These are phyloP conservation scores for Odobenus rosmarus DNA, from an alignment of 2,113 vertebrate species.

Conservation along the genomic window DNA sequence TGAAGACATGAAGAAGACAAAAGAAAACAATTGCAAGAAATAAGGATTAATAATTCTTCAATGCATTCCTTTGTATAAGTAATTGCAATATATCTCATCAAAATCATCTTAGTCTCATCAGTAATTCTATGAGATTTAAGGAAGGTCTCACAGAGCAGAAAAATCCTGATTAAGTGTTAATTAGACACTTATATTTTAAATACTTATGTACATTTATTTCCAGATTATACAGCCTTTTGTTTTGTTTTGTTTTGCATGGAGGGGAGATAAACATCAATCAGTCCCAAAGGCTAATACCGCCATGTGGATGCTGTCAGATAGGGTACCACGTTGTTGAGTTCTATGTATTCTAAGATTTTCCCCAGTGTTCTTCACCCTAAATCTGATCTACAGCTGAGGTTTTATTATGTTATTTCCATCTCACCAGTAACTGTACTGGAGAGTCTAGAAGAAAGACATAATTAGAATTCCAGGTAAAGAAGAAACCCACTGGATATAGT, in stretches of 20 bases:
- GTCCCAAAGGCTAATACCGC: neutral
- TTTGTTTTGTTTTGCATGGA: neutral
- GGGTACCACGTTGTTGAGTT: neutral
- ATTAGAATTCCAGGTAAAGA: slow-evolving; percentile 10
- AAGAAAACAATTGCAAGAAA: slow-evolving; percentile 15
- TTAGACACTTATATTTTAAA: neutral
- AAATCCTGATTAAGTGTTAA: neutral
- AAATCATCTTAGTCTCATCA: neutral
- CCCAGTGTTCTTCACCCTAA: neutral
- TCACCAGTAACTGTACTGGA: neutral
- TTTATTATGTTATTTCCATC: neutral
- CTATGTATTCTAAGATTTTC: neutral
- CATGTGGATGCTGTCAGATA: neutral
- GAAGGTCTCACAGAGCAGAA: neutral
- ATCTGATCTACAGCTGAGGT: neutral
- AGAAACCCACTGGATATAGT: neutral
- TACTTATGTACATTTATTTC: neutral
- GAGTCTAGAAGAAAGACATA: neutral
- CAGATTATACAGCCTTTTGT: neutral
- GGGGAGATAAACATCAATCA: neutral
- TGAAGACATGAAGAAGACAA: neutral
- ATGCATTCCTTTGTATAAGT: neutral
- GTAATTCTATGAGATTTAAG: slow-evolving; percentile 4
- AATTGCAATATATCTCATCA: neutral
- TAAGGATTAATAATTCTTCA: neutral